These are phyloP conservation scores for Tyto alba DNA, from an alignment of 2,113 vertebrate species.

Conservation along the genomic window DNA sequence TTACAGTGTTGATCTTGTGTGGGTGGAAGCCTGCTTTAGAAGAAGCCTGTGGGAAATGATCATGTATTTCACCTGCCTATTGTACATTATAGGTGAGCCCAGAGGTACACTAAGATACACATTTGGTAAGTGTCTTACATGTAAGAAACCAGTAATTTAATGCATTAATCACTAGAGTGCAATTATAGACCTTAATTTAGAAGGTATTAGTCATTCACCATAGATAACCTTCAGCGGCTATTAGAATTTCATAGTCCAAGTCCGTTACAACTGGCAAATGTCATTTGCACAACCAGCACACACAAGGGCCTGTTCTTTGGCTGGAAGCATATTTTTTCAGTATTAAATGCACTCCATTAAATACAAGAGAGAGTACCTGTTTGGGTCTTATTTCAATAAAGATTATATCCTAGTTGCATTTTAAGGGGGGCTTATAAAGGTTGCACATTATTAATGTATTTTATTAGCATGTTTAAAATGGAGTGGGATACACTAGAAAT, in stretches of 20 bases:
- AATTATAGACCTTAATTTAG: conserved; percentile 9
- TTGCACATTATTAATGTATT: background rate
- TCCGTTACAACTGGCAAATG: background rate
- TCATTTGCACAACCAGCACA: background rate
- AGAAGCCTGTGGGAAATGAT: background rate
- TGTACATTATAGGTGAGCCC: background rate
- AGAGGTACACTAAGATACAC: background rate
- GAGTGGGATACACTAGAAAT: background rate
- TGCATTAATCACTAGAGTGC: conserved; percentile 22
- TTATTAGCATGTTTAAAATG: background rate
- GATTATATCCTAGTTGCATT: background rate
- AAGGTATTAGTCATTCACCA: background rate
- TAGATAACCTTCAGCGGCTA: conserved; percentile 1
- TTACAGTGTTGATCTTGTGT: background rate
- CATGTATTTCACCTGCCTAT: background rate
- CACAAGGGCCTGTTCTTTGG: background rate
- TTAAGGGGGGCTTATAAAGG: background rate
- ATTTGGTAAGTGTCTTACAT: background rate
- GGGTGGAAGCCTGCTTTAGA: background rate
- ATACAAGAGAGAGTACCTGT: background rate
- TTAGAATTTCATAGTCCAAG: conserved; percentile 1
- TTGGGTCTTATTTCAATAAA: conserved; percentile 1
- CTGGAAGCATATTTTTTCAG: background rate
- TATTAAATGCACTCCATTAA: background rate
- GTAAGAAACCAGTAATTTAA: conserved; percentile 5